These are phyloP conservation scores for Linhomoeus sp. DNA, from an alignment of 2,888 invertebrate species.

Conservation along the genomic window DNA sequence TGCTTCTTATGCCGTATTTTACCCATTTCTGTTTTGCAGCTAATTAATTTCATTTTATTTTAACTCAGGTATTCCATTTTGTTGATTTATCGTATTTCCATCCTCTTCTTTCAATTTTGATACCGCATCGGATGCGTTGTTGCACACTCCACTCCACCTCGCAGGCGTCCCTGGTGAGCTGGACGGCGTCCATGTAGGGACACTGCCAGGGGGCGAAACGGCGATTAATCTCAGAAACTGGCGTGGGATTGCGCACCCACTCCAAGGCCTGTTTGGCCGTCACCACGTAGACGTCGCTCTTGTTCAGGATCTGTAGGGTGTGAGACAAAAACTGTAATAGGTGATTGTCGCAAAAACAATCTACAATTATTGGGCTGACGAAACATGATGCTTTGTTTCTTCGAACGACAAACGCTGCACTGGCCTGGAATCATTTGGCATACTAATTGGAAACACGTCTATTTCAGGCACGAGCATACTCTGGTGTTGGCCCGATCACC, in stretches of 20 bases:
- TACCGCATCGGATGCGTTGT: too few relatives aligned
- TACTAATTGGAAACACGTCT: too few relatives aligned
- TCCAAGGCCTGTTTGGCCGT: conserved; percentile 18
- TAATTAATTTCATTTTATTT: too few relatives aligned
- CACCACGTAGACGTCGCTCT: conserved; percentile 19
- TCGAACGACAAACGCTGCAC: neutral
- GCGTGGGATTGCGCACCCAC: conserved; percentile 21
- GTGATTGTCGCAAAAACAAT: neutral
- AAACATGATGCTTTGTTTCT: neutral
- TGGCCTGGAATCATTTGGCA: neutral
- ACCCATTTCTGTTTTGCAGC: too few relatives aligned
- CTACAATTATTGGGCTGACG: neutral
- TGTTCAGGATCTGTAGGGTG: conserved; percentile 12
- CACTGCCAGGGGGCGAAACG: conserved; percentile 21
- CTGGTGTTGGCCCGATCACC: too few relatives aligned
- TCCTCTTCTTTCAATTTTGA: too few relatives aligned
- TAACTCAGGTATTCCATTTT: too few relatives aligned
- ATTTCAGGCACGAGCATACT: too few relatives aligned
- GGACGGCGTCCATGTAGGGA: conserved; percentile 10
- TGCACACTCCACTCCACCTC: too few relatives aligned
- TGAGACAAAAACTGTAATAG: neutral
- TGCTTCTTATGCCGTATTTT: too few relatives aligned
- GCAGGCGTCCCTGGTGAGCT: conserved; percentile 14
- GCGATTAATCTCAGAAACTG: conserved; percentile 8
- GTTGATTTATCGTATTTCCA: too few relatives aligned